Conservation (phyloP, 2,888 invertebrate genomes). For the Pyrgus malvae region DNA sequence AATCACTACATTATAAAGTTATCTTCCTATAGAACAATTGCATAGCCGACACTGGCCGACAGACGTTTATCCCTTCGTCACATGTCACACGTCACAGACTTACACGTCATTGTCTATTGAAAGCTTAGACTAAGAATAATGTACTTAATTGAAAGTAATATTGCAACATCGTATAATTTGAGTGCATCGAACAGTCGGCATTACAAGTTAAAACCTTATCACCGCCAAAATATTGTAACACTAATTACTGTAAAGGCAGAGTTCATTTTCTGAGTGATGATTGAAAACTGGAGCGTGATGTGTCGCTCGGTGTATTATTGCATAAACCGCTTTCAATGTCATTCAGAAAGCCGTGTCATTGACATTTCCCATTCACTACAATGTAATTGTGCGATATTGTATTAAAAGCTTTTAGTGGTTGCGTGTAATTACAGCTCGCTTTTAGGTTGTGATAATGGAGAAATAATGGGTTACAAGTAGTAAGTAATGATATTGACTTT, state of each 20-base stretch:
- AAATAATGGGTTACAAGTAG: background rate
- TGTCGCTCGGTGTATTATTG: slow-evolving; percentile 24
- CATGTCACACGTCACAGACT: no score
- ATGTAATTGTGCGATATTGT: slow-evolving; percentile 34
- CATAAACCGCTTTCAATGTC: slow-evolving; percentile 37
- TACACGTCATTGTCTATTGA: slow-evolving; percentile 18
- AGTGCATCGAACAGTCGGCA: slow-evolving; percentile 10
- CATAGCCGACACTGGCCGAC: no score
- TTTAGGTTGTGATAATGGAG: background rate
- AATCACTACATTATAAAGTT: no score
- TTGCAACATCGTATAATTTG: slow-evolving; percentile 12
- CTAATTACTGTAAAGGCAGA: background rate
- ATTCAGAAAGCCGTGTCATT: slow-evolving; percentile 44
- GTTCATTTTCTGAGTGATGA: background rate
- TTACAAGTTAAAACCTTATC: background rate
- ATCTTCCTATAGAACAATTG: no score
- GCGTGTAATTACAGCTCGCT: slow-evolving; percentile 21
- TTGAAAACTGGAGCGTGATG: background rate
- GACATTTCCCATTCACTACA: slow-evolving; percentile 45
- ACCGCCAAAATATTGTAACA: background rate
- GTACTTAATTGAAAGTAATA: slow-evolving; percentile 22
- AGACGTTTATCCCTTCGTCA: no score
- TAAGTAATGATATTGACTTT: no score
- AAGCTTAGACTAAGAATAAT: no score
- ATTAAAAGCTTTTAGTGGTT: slow-evolving; percentile 40